Conservation (phyloP, 2,888 invertebrate species). For the Helicoverpa assulta region DNA sequence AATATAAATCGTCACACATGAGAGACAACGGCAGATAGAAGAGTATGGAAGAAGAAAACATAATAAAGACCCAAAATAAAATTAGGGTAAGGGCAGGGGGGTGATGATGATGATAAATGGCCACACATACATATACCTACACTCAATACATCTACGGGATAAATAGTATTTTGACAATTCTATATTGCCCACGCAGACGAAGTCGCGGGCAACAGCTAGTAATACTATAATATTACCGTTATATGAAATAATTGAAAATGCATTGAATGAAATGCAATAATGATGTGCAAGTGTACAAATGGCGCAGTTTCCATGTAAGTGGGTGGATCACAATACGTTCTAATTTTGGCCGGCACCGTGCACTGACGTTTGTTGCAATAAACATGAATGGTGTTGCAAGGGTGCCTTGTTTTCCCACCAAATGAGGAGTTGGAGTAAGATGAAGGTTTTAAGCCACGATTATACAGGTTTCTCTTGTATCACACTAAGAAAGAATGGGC, state of each 20-base stretch:
- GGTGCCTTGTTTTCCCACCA: conserved; percentile 9
- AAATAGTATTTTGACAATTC: no score
- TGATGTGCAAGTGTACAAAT: conserved; percentile 45
- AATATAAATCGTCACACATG: no score
- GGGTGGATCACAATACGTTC: conserved; percentile 71
- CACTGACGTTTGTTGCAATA: conserved; percentile 65
- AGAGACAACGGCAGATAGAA: no score
- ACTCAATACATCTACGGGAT: no score
- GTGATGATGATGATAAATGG: no score
- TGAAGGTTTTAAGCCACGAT: background rate
- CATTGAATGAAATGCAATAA: conserved; percentile 21
- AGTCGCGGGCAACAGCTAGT: no score
- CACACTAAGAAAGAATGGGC: no score
- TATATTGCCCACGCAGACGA: no score
- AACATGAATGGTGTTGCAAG: conserved; percentile 51
- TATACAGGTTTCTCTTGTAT: background rate
- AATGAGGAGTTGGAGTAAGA: conserved; percentile 11
- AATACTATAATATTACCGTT: background rate
- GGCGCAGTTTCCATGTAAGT: conserved; percentile 33
- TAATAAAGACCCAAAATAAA: no score
- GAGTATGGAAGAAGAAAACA: no score
- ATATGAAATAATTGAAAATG: conserved; percentile 33
- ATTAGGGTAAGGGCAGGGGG: no score
- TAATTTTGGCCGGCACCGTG: conserved; percentile 69
- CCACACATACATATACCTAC: no score